These are phyloP conservation scores for Lonchura striata DNA, from an alignment of 2,113 vertebrate genomes.

Conservation along the genomic window DNA sequence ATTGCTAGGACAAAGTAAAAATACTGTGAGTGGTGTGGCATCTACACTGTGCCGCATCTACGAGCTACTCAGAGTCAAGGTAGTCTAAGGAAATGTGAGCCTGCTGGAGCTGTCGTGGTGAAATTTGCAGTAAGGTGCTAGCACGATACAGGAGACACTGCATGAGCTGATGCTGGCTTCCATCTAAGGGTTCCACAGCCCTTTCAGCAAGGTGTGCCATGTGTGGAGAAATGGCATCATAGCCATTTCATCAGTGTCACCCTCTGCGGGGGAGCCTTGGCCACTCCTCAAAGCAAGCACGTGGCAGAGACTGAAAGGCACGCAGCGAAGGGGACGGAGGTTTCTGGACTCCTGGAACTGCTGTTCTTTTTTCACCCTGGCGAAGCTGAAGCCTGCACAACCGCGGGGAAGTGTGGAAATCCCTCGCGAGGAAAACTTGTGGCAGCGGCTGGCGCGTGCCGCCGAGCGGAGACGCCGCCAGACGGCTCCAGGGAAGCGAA, in stretches of 20 bases:
- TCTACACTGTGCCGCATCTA: background rate
- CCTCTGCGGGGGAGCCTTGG: background rate
- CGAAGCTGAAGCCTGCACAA: background rate
- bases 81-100: background rate
- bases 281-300: background rate
- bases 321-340: background rate
- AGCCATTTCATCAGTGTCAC: background rate
- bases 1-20: background rate
- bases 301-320: accelerated
- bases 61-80: background rate
- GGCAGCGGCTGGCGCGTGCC: background rate
- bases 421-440: background rate
- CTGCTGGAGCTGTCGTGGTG: background rate
- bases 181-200: background rate
- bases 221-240: background rate
- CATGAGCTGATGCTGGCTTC: background rate
- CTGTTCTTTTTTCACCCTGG: background rate
- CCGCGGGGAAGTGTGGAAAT: background rate
- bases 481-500: background rate
- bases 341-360: background rate
- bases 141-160: background rate
- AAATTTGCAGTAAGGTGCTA: background rate
- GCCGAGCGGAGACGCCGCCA: background rate
- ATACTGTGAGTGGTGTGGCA: background rate
- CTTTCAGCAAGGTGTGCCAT: background rate